Percentiles rank a stretch among this genome's conserved stretches.
Evolutionary conservation across 2,888 invertebrate species (phyloP).

Genomic region (Dynastes hyllus): DNA sequence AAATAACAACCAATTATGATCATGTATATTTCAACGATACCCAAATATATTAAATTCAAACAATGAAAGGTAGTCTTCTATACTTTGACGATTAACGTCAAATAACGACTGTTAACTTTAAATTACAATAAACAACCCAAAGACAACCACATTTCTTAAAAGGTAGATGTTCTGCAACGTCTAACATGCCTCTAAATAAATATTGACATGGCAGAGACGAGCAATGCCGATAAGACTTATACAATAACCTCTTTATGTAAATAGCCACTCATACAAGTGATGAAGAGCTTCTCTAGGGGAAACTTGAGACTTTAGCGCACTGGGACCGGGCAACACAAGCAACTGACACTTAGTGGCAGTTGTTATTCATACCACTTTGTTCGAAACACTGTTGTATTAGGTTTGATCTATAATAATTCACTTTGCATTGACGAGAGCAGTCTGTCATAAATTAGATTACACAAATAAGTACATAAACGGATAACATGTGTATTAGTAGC

Average conservation of each 20-base stretch:
- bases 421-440: constrained; percentile 44
- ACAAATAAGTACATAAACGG: constrained; percentile 32
- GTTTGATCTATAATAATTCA: constrained; percentile 50
- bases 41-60: too few relatives aligned
- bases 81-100: neutral
- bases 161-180: constrained; percentile 37
- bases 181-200: constrained; percentile 38
- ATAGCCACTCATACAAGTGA: constrained; percentile 60
- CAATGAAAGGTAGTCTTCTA: too few relatives aligned
- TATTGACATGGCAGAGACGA: constrained; percentile 54
- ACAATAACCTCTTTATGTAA: constrained; percentile 61
- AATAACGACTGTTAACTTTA: neutral
- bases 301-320: constrained; percentile 60
- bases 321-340: constrained; percentile 59
- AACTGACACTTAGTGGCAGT: constrained; percentile 52
- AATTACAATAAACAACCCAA: constrained; percentile 6
- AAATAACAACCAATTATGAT: too few relatives aligned
- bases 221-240: constrained; percentile 52
- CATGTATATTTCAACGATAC: too few relatives aligned
- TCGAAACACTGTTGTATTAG: constrained; percentile 49
- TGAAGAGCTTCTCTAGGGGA: constrained; percentile 63
- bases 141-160: constrained; percentile 7
- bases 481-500: constrained; percentile 7
- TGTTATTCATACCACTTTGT: constrained; percentile 53
- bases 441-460: constrained; percentile 43